Percentiles rank a stretch among this genome's conserved stretches.
phyloP scores from a whole-genome alignment of 2,888 invertebrate species.

The Cyclophora punctaria region DNA sequence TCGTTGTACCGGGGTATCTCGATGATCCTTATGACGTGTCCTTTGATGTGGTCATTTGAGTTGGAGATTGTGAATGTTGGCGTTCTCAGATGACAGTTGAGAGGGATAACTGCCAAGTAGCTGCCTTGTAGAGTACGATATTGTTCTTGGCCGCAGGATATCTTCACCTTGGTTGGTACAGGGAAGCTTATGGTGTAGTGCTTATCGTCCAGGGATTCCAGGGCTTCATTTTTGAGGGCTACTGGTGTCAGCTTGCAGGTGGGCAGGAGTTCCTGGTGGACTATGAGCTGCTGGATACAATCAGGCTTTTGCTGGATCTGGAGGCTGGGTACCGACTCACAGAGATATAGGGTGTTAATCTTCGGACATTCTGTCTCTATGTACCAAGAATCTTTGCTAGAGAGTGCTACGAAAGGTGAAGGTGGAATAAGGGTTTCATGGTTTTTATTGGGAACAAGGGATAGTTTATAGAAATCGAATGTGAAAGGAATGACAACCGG shows the following conservation, averaged over 20 bases:
- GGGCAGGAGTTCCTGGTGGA: neutral
- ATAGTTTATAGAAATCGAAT: constrained; percentile 5
- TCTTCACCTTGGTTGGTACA: constrained; percentile 8
- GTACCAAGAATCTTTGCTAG: constrained; percentile 9
- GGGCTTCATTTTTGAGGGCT: constrained; percentile 4
- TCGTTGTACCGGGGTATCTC: neutral
- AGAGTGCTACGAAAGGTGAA: constrained; percentile 11
- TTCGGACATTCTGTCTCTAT: constrained; percentile 18
- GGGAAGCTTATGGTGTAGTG: constrained; percentile 16
- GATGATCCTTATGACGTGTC: neutral
- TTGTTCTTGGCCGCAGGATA: constrained; percentile 11
- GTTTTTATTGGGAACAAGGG: constrained; percentile 10
- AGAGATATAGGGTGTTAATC: constrained; percentile 9
- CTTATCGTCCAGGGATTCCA: constrained; percentile 11
- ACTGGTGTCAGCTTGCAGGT: constrained; percentile 5
- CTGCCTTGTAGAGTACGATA: constrained; percentile 8
- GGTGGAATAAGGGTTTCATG: constrained; percentile 8
- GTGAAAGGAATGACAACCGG: constrained; percentile 2
- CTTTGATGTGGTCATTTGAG: constrained; percentile 5
- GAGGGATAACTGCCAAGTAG: constrained; percentile 1
- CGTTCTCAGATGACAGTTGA: constrained; percentile 5
- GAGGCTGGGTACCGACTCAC: constrained; percentile 8
- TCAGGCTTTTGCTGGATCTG: neutral
- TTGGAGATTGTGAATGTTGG: neutral
- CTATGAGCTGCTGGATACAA: constrained; percentile 9